Conservation (phyloP, 2,797 vertebrate species). For the Erpetoichthys calabaricus region DNA sequence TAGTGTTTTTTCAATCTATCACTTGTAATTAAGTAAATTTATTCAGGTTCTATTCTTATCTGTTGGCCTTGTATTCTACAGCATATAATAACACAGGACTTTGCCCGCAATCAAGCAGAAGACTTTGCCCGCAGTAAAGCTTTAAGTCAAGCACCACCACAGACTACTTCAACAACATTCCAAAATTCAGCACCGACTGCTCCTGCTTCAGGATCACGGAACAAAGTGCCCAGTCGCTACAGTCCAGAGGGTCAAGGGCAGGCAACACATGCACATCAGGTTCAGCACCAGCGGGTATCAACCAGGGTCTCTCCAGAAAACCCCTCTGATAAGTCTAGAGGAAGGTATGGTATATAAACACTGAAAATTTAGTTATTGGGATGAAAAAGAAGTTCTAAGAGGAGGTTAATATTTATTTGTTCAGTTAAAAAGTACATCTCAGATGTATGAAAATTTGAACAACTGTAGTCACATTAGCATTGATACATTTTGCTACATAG, state of each 20-base stretch:
- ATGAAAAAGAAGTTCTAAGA: no score
- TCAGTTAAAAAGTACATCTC: no score
- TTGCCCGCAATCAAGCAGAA: constrained; percentile 79
- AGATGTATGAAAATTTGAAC: no score
- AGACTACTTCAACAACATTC: constrained; percentile 73
- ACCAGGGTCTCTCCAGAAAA: constrained; percentile 85
- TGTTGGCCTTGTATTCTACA: constrained; percentile 27
- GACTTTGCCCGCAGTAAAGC: no score
- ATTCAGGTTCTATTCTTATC: not conserved
- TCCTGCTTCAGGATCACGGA: constrained; percentile 41
- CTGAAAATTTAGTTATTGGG: not conserved
- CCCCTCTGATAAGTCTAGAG: constrained; percentile 69
- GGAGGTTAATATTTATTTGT: no score
- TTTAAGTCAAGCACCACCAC: constrained; percentile 47
- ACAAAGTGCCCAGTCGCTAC: constrained; percentile 72
- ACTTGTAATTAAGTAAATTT: not conserved
- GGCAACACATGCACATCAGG: constrained; percentile 23
- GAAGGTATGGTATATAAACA: constrained; percentile 50
- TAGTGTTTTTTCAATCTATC: not conserved
- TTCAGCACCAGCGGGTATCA: constrained; percentile 71
- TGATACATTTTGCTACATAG: no score
- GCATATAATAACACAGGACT: constrained; percentile 98
- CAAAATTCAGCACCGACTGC: constrained; percentile 58
- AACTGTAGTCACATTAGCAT: no score
- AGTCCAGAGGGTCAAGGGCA: constrained; percentile 74